Evolutionary conservation across 2,888 invertebrate genomes (phyloP), one percentile per base, ranked within the genome.

Genomic region (Stenoptilia bipunctidactyla): DNA sequence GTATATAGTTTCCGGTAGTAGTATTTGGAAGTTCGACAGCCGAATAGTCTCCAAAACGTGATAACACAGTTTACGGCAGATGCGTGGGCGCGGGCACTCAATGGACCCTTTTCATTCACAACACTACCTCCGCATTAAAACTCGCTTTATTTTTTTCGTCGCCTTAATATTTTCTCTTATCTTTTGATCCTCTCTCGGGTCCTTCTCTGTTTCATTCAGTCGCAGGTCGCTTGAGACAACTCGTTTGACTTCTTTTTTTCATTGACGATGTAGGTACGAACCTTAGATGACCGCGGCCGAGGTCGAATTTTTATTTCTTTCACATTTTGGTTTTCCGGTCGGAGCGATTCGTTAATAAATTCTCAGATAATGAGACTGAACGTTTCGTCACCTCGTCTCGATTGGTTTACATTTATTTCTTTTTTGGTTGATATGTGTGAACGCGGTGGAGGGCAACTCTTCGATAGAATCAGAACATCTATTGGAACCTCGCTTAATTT

Each of bases 331-430:
- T 83, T 83, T 82, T 80, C 82, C 82, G 82, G 82, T 82, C 79
- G 67, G 66, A 54, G 51, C 80, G 79, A 80, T 80, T 83, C 82
- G 82, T 83, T 83, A 83, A 83, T 83, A 83, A 83, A 83, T 83
- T 83, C 82, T 74, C 79, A 79, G 82, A 83, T 83, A 82, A 83
- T 82, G 82, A 82, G 80, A 79, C 80, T 80, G 82, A 83, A 79
- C 82, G 82, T 82, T 83, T 83, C 82, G 80, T 83, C 82, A 83
- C 82, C 82, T 83, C 82, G 66, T 71, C 79, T 77, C 77, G 80
- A 82, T 82, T 80, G 80, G 74, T 75, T 73, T 71, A 62, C 64
- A 62, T 66, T 73, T 69, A 69, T 70, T 65, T 55, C 62, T 64
- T 76, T 77, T 79, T 73, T 53, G 69, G 65, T 68, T 69, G 65